Percentiles rank a stretch among this genome's conserved stretches.
These are phyloP conservation scores for Molossus molossus DNA, from an alignment of 2,797 vertebrate species.

Conservation along the genomic window DNA sequence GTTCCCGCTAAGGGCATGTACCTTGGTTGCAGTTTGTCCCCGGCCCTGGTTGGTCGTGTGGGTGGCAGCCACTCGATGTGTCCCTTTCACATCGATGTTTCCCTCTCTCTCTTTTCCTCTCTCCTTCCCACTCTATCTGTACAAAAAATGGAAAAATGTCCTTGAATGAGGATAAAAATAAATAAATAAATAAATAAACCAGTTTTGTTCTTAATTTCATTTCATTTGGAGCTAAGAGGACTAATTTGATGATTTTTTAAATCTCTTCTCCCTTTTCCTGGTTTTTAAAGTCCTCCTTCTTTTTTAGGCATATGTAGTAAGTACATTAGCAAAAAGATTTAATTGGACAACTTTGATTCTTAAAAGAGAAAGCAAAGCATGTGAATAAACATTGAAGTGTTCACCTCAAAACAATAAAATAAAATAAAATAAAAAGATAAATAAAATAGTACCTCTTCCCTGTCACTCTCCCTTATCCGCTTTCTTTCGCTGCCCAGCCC, in stretches of 20 bases:
- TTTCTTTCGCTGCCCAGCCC: not conserved
- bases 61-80: too few relatives aligned
- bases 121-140: too few relatives aligned
- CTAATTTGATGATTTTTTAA: constrained; percentile 80
- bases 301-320: constrained; percentile 86
- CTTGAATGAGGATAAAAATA: not conserved
- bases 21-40: too few relatives aligned
- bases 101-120: too few relatives aligned
- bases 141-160: too few relatives aligned
- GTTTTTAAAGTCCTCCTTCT: constrained; percentile 87
- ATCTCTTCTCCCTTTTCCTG: constrained; percentile 78
- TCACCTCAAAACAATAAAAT: constrained; percentile 76
- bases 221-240: constrained; percentile 85
- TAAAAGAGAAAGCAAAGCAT: constrained; percentile 88
- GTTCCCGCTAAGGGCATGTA: too few relatives aligned
- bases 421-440: too few relatives aligned
- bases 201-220: constrained; percentile 87
- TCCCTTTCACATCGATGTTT: too few relatives aligned
- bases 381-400: constrained; percentile 91
- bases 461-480: not conserved
- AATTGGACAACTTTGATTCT: constrained; percentile 90
- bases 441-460: not conserved
- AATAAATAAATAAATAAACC: constrained; percentile 70
- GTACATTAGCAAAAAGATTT: constrained; percentile 84
- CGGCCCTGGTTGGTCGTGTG: too few relatives aligned